Evolutionary conservation across 2,888 invertebrate genomes (phyloP), one percentile per base, ranked within the genome.

Genomic region (Drepanosiphum platanoidis): DNA sequence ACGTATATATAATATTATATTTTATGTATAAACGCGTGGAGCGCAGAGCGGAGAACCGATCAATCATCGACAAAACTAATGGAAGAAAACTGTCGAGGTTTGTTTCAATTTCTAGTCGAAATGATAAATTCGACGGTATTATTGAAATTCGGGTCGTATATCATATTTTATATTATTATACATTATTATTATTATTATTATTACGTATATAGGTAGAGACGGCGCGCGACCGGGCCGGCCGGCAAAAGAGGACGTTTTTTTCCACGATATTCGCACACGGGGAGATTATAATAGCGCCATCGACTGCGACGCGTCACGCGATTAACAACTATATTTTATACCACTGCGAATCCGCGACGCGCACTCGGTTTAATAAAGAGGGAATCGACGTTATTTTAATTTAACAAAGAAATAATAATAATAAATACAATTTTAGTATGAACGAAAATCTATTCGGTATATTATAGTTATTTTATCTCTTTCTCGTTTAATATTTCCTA

Each of bases 71-170:
- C 64, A 15, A 18, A 30, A 75, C 75, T 58, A 64, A 78, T 30
- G 78, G 78, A 30, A 64, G 78, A 42, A 66, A 78, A 66, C 78
- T 42, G 78, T 78, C 78, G 64, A 64, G 78, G 78, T 66, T 64
- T 66, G 64, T 78, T 78, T 78, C 42, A 64, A 66, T 78, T 78
- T 78, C 22, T 64, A 66, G 32, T 64, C 11, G 30, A 30, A 78
- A 78, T 39, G 77, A 78, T 78, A 64, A 78, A 78, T 78, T 66
- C 42, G 64, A 42, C 13, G 34, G 64, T 64, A 78, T 66, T 22
- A 42, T 66, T 66, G 64, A 39, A 39, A 78, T 64, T 64, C 61
- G 27, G 30, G 39, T 78, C 11, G 22, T n/a, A 34, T 34, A 58
- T 30, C 7, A n/a, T 61, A 27, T 13, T n/a, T n/a, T n/a, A n/a